phyloP scores from a whole-genome alignment of 1,140 invertebrate genomes.

The Oryzaephilus surinamensis region DNA sequence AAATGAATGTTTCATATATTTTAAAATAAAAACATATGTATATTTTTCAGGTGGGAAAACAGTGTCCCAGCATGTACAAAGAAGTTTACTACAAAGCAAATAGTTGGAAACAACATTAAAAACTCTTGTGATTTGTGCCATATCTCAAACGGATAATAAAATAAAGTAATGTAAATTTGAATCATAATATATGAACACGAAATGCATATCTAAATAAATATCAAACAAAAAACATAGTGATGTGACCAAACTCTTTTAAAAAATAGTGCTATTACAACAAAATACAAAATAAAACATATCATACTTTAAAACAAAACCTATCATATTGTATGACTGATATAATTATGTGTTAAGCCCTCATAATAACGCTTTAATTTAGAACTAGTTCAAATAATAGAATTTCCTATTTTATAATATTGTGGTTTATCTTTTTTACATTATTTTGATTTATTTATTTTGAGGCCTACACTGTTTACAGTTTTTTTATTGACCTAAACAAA shows the following conservation, averaged over 20 bases:
- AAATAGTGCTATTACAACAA: not conserved
- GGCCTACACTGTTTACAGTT: no score
- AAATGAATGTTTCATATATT: no score
- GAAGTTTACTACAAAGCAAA: conserved; percentile 78
- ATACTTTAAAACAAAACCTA: conserved; percentile 16
- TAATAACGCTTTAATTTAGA: conserved; percentile 11
- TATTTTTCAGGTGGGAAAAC: conserved; percentile 55
- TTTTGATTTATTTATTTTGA: no score
- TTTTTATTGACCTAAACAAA: conserved; percentile 6
- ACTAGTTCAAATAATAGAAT: conserved; percentile 10
- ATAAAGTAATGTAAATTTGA: not conserved
- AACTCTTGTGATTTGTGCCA: no score
- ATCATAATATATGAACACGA: not conserved
- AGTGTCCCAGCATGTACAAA: conserved; percentile 77
- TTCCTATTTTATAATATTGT: no score
- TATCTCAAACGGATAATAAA: not conserved
- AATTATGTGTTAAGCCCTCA: conserved; percentile 13
- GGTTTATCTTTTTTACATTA: no score
- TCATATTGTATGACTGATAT: conserved; percentile 8
- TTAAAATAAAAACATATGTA: conserved; percentile 13
- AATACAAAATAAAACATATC: conserved; percentile 19
- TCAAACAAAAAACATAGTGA: conserved; percentile 11
- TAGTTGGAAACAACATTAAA: conserved; percentile 57
- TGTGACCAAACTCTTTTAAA: conserved; percentile 8
- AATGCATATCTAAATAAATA: conserved; percentile 2